Conservation (phyloP, 2,113 vertebrate species). For the Hystrix brachyura region DNA sequence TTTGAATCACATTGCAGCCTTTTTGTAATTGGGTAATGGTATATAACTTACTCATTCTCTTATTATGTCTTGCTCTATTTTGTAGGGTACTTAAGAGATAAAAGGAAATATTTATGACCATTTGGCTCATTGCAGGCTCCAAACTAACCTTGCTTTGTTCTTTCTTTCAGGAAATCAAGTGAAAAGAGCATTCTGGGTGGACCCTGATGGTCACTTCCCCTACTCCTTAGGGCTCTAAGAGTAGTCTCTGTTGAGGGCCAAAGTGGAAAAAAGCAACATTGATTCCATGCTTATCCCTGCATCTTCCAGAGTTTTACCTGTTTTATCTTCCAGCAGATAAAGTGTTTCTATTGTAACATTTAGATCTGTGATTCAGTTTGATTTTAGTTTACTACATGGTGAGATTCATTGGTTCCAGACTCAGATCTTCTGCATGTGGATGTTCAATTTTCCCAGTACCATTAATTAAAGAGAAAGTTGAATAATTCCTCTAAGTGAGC, state of each 20-base stretch:
- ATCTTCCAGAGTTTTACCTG: background rate
- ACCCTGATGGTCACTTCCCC: background rate
- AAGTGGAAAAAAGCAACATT: background rate
- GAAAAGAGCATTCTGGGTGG: background rate
- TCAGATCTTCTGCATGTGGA: background rate
- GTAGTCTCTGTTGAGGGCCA: background rate
- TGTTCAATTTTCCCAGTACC: background rate
- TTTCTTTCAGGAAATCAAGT: background rate
- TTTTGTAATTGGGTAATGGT: background rate
- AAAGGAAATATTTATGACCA: background rate
- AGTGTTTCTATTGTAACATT: background rate
- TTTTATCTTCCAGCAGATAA: background rate
- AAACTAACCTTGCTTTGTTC: background rate
- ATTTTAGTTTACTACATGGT: background rate
- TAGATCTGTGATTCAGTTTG: background rate
- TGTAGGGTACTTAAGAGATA: background rate
- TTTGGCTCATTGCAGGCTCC: background rate
- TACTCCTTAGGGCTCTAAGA: background rate
- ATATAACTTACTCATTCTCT: background rate
- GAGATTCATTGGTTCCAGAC: background rate
- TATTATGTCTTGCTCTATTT: background rate
- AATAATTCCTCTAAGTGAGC: background rate
- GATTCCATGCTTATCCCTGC: background rate
- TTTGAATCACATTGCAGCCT: background rate
- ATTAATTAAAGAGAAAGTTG: background rate